Evolutionary conservation across 30 jellyfish, hydroid and myxozoan species (phyloP).

Genomic region (Sanderia malayensis): DNA sequence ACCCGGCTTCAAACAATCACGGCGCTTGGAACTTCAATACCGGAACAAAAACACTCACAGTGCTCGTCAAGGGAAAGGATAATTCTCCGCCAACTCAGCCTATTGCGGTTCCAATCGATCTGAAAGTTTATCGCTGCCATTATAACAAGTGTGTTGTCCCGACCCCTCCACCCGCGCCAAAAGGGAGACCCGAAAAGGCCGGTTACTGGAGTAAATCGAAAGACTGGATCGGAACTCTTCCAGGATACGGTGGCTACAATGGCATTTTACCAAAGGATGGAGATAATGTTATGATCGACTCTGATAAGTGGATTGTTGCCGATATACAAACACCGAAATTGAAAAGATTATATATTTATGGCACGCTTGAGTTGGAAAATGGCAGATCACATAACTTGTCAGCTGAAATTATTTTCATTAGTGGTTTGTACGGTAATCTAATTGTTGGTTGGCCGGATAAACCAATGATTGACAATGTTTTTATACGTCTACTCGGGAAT

Average conservation of each 20-base stretch:
- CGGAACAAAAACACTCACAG: conserved; percentile 34
- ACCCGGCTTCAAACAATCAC: conserved; percentile 36
- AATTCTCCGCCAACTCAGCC: background rate
- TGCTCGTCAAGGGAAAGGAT: conserved; percentile 47
- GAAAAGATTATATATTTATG: conserved; percentile 74
- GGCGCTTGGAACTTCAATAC: conserved; percentile 84
- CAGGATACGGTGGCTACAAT: conserved; percentile 85
- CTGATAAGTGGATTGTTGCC: conserved; percentile 78
- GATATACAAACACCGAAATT: conserved; percentile 67
- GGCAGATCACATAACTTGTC: conserved; percentile 48
- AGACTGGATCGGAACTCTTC: conserved; percentile 71
- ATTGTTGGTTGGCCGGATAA: conserved; percentile 79
- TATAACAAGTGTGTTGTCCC: conserved; percentile 83
- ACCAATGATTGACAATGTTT: conserved; percentile 66
- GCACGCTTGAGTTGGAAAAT: conserved; percentile 72
- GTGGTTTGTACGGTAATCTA: conserved; percentile 72
- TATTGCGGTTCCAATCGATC: conserved; percentile 31
- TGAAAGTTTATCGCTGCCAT: conserved; percentile 76
- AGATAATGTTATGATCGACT: conserved; percentile 71
- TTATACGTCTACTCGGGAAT: conserved; percentile 74
- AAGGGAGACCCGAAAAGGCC: conserved; percentile 69
- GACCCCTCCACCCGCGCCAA: conserved; percentile 94
- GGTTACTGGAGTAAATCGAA: conserved; percentile 65
- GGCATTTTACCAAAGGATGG: conserved; percentile 71
- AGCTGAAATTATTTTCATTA: conserved; percentile 64